phyloP scores from a whole-genome alignment of 2,888 invertebrate species.

The Cosmorhoe ocellata region DNA sequence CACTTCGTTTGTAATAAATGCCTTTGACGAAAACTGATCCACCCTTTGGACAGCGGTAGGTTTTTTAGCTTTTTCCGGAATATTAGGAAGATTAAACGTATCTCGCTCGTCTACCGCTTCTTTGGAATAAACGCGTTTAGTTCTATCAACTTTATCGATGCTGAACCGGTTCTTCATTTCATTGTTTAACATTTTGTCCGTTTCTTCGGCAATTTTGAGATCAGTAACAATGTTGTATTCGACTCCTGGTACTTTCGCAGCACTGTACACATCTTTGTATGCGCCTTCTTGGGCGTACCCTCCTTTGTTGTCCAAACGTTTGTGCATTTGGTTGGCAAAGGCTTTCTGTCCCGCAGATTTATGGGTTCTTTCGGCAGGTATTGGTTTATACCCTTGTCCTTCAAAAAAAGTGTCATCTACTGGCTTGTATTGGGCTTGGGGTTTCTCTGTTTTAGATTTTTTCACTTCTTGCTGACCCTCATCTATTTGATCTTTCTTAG shows the following conservation, averaged over 20 bases:
- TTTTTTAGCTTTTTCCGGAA: conserved; percentile 60
- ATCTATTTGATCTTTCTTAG: conserved; percentile 80
- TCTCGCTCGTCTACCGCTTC: conserved; percentile 59
- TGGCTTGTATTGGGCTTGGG: conserved; percentile 60
- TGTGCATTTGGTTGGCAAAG: conserved; percentile 77
- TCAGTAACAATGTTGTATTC: conserved; percentile 73
- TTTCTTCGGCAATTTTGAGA: conserved; percentile 78
- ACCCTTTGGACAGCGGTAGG: conserved; percentile 65
- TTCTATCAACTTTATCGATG: conserved; percentile 58
- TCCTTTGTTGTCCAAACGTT: conserved; percentile 77
- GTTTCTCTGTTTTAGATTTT: conserved; percentile 66
- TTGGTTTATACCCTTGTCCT: conserved; percentile 62
- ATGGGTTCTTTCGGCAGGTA: conserved; percentile 70
- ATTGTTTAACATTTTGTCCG: conserved; percentile 70
- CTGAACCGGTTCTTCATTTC: conserved; percentile 70
- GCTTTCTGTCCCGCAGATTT: conserved; percentile 75
- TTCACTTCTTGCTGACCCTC: conserved; percentile 68
- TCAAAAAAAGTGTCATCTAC: conserved; percentile 63
- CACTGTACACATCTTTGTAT: conserved; percentile 75
- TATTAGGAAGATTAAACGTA: conserved; percentile 14
- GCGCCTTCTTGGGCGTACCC: conserved; percentile 76
- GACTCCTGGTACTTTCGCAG: conserved; percentile 70
- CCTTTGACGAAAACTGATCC: conserved; percentile 68
- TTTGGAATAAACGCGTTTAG: conserved; percentile 64
- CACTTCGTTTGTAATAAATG: conserved; percentile 69